Percentiles rank a stretch among this genome's conserved stretches.
These are phyloP conservation scores for Xylocampa areola DNA, from an alignment of 2,888 invertebrate genomes.

Conservation along the genomic window DNA sequence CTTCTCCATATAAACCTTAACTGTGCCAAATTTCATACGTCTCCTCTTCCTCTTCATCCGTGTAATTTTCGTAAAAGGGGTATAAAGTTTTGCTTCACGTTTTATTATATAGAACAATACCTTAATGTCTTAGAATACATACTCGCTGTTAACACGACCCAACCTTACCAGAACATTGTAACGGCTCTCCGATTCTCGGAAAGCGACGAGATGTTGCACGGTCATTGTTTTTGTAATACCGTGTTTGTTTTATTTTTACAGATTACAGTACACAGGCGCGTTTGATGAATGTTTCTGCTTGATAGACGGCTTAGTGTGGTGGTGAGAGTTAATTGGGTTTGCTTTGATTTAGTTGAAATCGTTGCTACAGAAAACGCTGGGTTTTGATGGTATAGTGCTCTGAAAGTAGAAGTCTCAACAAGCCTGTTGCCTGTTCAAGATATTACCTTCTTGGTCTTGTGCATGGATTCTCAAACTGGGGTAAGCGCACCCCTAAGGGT, in stretches of 20 bases:
- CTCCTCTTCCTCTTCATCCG: no score
- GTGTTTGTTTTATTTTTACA: constrained; percentile 65
- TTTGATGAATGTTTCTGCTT: constrained; percentile 42
- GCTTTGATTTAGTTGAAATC: constrained; percentile 18
- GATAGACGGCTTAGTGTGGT: constrained; percentile 21
- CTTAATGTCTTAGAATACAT: not conserved
- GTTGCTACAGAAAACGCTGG: not conserved
- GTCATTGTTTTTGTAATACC: constrained; percentile 68
- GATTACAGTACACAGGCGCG: constrained; percentile 45
- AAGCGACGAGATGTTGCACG: constrained; percentile 52
- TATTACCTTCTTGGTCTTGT: no score
- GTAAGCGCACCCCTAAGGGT: no score
- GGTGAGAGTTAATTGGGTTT: constrained; percentile 2
- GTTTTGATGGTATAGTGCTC: not conserved
- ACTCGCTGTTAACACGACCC: constrained; percentile 29
- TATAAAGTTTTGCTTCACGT: no score
- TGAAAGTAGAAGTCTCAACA: no score
- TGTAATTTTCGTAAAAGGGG: no score
- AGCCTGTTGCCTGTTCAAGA: no score
- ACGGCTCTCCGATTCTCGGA: constrained; percentile 60
- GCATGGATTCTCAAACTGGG: no score
- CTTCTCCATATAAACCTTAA: no score
- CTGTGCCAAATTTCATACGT: no score
- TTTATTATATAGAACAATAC: not conserved
- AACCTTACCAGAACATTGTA: constrained; percentile 54